Evolutionary conservation across 2,888 invertebrate genomes (phyloP).

Genomic region (Agrilus biguttatus): DNA sequence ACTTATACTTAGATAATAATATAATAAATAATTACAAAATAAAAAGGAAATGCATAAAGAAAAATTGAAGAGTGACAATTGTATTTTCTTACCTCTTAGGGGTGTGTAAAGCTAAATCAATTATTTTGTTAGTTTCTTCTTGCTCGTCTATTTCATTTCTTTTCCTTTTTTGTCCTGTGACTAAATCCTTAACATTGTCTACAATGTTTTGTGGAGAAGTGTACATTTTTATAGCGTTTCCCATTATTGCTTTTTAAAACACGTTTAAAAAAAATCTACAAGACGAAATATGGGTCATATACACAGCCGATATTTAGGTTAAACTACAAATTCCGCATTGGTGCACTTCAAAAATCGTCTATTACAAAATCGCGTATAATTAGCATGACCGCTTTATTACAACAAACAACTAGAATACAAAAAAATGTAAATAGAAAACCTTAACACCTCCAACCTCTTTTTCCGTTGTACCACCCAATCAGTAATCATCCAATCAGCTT

Average conservation of each 20-base stretch:
- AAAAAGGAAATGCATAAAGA: not conserved
- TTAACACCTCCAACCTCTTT: too few species aligned
- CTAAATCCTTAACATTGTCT: slow-evolving; percentile 30
- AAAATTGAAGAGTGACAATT: not conserved
- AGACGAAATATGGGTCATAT: too few species aligned
- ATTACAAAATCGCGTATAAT: slow-evolving; percentile 1
- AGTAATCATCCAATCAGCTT: too few species aligned
- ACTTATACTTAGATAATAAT: not conserved
- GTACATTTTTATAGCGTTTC: slow-evolving; percentile 5
- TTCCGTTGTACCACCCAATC: too few species aligned
- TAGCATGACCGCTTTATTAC: not conserved
- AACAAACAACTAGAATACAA: too few species aligned
- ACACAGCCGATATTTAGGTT: too few species aligned
- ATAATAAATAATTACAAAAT: not conserved
- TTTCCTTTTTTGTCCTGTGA: slow-evolving; percentile 39
- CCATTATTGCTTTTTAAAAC: too few species aligned
- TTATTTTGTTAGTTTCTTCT: slow-evolving; percentile 36
- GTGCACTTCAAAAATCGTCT: not conserved
- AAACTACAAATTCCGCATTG: not conserved
- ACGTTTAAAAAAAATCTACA: too few species aligned
- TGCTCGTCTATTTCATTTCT: slow-evolving; percentile 36
- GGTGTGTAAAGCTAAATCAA: slow-evolving; percentile 42
- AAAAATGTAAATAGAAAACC: too few species aligned
- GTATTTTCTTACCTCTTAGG: slow-evolving; percentile 41
- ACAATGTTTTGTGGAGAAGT: slow-evolving; percentile 27